Evolutionary conservation across 2,113 vertebrate species (phyloP).

Genomic region (Sorex fumeus): DNA sequence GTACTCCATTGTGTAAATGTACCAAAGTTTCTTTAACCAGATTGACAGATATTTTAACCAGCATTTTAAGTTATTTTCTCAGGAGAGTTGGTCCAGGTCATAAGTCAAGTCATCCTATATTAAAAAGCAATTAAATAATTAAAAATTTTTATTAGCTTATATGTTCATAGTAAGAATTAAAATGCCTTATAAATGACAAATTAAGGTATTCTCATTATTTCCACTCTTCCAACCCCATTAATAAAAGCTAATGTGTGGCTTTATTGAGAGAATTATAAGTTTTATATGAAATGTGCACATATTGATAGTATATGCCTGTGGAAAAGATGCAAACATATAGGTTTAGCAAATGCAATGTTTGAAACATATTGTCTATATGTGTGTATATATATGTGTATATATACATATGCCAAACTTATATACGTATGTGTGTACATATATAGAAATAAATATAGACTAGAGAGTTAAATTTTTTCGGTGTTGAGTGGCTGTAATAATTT

Average conservation of each 20-base stretch:
- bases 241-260: neutral
- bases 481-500: neutral
- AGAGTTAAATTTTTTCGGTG: slow-evolving; percentile 1
- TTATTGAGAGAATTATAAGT: slow-evolving; percentile 13
- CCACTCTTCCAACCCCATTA: neutral
- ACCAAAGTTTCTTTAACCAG: too few relatives aligned
- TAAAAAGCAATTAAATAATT: neutral
- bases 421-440: too few relatives aligned
- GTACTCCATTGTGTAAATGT: too few relatives aligned
- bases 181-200: neutral
- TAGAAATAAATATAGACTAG: neutral
- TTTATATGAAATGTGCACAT: neutral
- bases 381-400: too few relatives aligned
- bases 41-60: neutral
- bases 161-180: neutral
- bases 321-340: neutral
- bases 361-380: neutral
- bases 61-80: slow-evolving; percentile 10
- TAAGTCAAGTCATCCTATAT: neutral
- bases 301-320: neutral
- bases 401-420: too few relatives aligned
- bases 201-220: neutral
- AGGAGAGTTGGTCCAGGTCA: neutral
- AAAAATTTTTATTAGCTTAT: neutral
- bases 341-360: neutral